Evolutionary conservation across 1,140 invertebrate species (phyloP).

Genomic region (Hycleus phaleratus): DNA sequence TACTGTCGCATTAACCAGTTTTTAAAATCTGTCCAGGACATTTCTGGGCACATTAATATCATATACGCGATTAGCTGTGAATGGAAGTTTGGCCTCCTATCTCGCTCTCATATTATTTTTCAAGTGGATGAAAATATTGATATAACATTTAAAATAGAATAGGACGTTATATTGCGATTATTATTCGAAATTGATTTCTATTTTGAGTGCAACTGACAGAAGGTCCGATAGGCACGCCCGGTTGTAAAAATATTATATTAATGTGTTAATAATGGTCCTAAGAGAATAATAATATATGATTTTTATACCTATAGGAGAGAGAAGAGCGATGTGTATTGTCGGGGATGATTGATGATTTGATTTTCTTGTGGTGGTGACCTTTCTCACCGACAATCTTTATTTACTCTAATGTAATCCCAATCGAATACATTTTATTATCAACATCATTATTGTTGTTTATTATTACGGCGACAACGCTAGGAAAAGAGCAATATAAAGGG

Average conservation of each 20-base stretch:
- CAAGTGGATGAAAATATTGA: constrained; percentile 27
- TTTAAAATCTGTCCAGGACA: constrained; percentile 36
- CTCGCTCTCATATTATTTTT: constrained; percentile 17
- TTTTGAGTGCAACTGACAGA: constrained; percentile 33
- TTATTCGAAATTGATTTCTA: constrained; percentile 28
- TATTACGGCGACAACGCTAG: background rate
- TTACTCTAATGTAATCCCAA: no score
- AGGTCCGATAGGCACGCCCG: constrained; percentile 36
- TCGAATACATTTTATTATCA: no score
- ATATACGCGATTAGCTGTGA: constrained; percentile 39
- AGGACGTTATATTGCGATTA: background rate
- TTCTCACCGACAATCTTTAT: no score
- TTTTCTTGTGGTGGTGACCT: no score
- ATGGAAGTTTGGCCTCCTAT: constrained; percentile 23
- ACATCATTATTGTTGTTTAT: no score
- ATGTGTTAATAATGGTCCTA: constrained; percentile 39
- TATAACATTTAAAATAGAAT: background rate
- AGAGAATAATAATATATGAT: constrained; percentile 34
- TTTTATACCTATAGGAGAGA: constrained; percentile 25
- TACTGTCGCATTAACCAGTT: constrained; percentile 38
- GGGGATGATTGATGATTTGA: constrained; percentile 30
- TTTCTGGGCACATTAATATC: constrained; percentile 39
- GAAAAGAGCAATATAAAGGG: background rate
- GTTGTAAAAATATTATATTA: constrained; percentile 40
- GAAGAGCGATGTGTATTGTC: constrained; percentile 9